Evolutionary conservation across 2,797 vertebrate species (phyloP).

Genomic region (Lacerta viridis): DNA sequence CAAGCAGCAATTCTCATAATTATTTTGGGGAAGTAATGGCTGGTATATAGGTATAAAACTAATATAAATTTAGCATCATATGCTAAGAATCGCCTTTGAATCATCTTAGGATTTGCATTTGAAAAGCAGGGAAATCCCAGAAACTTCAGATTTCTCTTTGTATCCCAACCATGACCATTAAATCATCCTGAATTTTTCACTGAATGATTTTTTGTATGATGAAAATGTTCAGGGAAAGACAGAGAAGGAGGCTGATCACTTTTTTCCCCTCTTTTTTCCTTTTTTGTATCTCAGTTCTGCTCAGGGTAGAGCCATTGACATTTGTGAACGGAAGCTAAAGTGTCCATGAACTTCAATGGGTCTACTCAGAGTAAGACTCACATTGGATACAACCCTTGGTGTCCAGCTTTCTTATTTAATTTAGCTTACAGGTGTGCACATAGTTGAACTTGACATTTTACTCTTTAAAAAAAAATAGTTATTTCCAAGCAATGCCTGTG

Average conservation of each 20-base stretch:
- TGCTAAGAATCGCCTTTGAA: background rate
- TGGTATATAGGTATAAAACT: background rate
- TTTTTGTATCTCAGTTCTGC: too few species aligned
- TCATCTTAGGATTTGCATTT: background rate
- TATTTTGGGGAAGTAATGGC: background rate
- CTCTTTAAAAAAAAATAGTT: constrained; percentile 15
- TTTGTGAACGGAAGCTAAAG: too few species aligned
- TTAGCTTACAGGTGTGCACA: background rate
- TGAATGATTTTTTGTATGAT: background rate
- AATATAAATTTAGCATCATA: background rate
- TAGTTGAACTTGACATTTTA: background rate
- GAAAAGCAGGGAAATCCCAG: background rate
- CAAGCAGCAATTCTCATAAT: background rate
- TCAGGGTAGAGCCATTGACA: too few species aligned
- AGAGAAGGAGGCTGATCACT: background rate
- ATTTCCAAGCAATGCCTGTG: background rate
- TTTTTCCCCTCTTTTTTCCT: too few species aligned
- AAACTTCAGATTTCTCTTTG: background rate
- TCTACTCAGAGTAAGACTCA: too few species aligned
- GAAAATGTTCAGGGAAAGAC: background rate
- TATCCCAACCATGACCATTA: background rate
- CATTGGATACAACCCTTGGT: background rate
- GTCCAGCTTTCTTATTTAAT: background rate
- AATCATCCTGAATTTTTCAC: background rate
- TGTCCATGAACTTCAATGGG: too few species aligned